A percentile compares a stretch with the other conserved stretches of the same genome.
Conservation (phyloP, 2,113 vertebrate genomes). For the Tupaia tana region DNA sequence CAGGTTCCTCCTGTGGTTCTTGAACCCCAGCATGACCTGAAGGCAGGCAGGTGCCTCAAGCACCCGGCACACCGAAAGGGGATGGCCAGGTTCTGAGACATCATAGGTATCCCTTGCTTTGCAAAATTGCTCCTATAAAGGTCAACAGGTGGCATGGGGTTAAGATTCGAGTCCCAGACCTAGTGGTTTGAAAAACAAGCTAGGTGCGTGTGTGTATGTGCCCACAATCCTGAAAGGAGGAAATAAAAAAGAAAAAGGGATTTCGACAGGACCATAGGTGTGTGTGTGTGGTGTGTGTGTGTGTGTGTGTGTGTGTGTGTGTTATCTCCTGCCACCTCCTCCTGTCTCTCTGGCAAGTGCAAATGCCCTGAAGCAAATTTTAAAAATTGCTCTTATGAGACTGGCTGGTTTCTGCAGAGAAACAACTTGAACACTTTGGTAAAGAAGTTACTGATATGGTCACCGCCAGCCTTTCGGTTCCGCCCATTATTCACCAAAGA, state of each 20-base stretch:
- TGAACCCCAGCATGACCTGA: neutral
- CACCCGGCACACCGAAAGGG: rapidly evolving
- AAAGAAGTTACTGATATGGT: rapidly evolving
- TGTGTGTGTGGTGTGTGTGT: no score
- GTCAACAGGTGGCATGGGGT: no score
- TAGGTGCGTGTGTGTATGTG: no score
- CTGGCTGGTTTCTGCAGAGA: neutral
- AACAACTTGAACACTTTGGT: rapidly evolving
- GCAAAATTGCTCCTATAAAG: neutral
- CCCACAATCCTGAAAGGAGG: no score
- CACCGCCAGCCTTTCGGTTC: rapidly evolving
- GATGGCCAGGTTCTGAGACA: neutral
- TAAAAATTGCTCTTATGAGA: neutral
- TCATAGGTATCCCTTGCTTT: neutral
- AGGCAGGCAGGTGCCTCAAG: neutral
- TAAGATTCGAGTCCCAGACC: no score
- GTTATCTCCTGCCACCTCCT: no score
- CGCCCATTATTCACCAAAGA: neutral
- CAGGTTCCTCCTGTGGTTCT: rapidly evolving
- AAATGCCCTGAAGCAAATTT: no score
- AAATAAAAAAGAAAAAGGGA: no score
- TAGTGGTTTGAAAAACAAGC: no score
- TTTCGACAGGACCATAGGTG: no score
- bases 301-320: no score
- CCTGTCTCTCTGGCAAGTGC: no score